Percentiles rank a stretch among this genome's conserved stretches.
These are phyloP conservation scores for Leptogaster cylindrica DNA, from an alignment of 2,888 invertebrate genomes.

Conservation along the genomic window DNA sequence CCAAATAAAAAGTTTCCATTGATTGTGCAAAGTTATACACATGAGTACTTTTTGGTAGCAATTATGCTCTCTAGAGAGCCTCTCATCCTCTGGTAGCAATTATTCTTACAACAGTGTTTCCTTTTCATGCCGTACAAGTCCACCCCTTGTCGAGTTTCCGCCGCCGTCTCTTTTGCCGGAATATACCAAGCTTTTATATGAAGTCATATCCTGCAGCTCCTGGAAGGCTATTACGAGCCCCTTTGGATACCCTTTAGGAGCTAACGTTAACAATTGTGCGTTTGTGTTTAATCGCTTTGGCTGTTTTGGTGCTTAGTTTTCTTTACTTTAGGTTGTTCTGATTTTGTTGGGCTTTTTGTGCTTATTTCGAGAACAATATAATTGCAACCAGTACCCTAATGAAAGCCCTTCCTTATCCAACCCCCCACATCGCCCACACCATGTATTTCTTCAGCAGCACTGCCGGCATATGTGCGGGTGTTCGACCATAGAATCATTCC, in stretches of 20 bases:
- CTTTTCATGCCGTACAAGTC: slow-evolving; percentile 36
- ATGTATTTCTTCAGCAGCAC: no score
- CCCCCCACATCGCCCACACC: no score
- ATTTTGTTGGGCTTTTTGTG: slow-evolving; percentile 21
- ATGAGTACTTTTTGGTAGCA: slow-evolving; percentile 48
- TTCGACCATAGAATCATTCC: slow-evolving; percentile 36
- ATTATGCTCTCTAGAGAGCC: slow-evolving; percentile 49
- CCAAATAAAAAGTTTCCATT: slow-evolving; percentile 48
- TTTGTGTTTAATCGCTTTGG: slow-evolving; percentile 46
- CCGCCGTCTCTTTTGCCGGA: slow-evolving; percentile 29
- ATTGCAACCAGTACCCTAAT: slow-evolving; percentile 41
- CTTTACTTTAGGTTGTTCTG: slow-evolving; percentile 28
- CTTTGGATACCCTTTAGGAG: slow-evolving; percentile 19
- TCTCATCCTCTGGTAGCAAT: slow-evolving; percentile 44
- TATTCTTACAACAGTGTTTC: slow-evolving; percentile 47
- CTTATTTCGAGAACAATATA: slow-evolving; percentile 41
- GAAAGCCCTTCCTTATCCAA: slow-evolving; percentile 3
- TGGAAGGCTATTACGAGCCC: slow-evolving; percentile 43
- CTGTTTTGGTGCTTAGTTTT: slow-evolving; percentile 37
- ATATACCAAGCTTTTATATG: slow-evolving; percentile 41
- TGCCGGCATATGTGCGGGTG: slow-evolving; percentile 28
- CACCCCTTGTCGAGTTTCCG: slow-evolving; percentile 16
- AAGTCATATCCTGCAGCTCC: slow-evolving; percentile 41
- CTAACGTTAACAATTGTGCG: slow-evolving; percentile 43
- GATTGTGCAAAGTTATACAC: slow-evolving; percentile 47